Conservation (phyloP, 1,140 invertebrate genomes). For the Meloidogyne exigua region DNA sequence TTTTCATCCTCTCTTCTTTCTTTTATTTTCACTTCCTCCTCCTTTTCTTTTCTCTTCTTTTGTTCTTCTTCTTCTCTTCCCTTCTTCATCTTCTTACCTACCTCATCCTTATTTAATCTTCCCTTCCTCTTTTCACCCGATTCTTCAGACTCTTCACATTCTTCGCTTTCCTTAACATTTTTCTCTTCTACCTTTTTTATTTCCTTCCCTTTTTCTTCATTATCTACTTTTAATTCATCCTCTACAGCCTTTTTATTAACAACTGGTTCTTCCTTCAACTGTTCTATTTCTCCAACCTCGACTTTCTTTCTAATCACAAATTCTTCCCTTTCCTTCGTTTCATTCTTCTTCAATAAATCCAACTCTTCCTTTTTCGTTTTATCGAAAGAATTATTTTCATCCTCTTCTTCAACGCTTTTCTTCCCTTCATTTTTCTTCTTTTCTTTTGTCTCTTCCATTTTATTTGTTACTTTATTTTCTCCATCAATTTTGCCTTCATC, state of each 20-base stretch:
- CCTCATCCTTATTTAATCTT: not conserved
- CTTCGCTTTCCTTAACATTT: conserved; percentile 3
- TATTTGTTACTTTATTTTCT: not conserved
- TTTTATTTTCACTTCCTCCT: not conserved
- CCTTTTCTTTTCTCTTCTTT: not conserved
- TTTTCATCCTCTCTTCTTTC: not conserved
- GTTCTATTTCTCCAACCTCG: not conserved
- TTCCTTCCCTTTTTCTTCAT: not conserved
- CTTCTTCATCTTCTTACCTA: conserved; percentile 1
- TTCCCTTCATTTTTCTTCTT: not conserved
- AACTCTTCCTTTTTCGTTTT: not conserved
- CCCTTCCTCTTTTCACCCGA: not conserved
- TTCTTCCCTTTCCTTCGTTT: not conserved
- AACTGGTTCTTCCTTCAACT: not conserved
- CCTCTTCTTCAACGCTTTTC: not conserved
- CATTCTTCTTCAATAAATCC: conserved; percentile 13
- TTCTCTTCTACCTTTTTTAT: not conserved
- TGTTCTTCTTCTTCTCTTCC: conserved; percentile 8
- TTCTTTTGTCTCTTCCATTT: not conserved
- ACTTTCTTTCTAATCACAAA: not conserved
- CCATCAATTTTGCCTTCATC: no score
- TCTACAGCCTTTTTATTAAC: not conserved
- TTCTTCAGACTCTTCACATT: not conserved
- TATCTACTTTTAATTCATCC: not conserved
- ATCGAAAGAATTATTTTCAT: not conserved